Conservation (phyloP, 1,140 invertebrate species). For the Drosophila funebris region DNA sequence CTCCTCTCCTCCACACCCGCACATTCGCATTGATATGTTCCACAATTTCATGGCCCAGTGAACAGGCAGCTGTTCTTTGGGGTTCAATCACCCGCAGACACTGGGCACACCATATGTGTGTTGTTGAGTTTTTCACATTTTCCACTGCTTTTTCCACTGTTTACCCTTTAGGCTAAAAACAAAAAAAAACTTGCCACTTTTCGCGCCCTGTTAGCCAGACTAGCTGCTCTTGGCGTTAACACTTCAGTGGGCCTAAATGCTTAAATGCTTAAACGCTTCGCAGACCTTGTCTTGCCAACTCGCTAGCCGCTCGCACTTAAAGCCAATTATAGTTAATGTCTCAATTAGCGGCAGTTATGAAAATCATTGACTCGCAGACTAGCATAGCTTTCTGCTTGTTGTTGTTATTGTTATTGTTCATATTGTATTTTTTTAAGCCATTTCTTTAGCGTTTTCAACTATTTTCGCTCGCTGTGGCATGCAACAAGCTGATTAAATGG, state of each 20-base stretch:
- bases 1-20: too few species aligned
- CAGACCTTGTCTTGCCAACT: conserved; percentile 15
- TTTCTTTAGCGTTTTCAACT: conserved; percentile 36
- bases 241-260: conserved; percentile 57
- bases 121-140: conserved; percentile 18
- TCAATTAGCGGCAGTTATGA: conserved; percentile 80
- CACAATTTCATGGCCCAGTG: conserved; percentile 64
- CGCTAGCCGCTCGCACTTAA: conserved; percentile 67
- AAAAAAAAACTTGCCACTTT: conserved; percentile 19
- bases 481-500: conserved; percentile 11
- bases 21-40: background rate
- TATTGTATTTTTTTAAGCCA: background rate
- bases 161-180: conserved; percentile 27
- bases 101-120: conserved; percentile 23
- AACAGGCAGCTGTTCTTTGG: conserved; percentile 49
- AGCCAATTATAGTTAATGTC: conserved; percentile 77
- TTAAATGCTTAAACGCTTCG: conserved; percentile 32
- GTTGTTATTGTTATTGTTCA: background rate
- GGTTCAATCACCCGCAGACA: conserved; percentile 47
- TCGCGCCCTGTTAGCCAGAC: conserved; percentile 45
- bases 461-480: conserved; percentile 30
- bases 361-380: conserved; percentile 71
- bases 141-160: background rate
- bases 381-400: conserved; percentile 3
- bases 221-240: conserved; percentile 53